Base-by-base conservation (phyloP, 2,113 vertebrate species). In the Alethe diademata region DNA sequence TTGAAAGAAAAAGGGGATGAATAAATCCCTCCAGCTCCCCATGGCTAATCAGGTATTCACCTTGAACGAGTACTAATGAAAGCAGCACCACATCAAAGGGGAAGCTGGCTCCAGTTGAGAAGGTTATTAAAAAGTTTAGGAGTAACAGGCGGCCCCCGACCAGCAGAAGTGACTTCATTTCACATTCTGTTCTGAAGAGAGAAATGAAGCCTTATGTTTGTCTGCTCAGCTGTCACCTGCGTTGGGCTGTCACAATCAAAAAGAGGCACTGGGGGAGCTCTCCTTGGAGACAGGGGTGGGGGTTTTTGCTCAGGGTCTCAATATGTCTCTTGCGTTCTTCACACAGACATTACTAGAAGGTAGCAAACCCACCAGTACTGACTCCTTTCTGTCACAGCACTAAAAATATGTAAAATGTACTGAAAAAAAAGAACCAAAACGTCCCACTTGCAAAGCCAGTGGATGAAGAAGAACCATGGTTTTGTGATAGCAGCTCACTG, bases 41-140 rank as follows among this genome's bases (percentile, higher is more conserved):
- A 11, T 53, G 45, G 82, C 72, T 92, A 84, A 96, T 95, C 88
- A 96, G 82, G 43, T 56, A 95, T 96, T 86, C 85, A 72, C 82
- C 90, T 84, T 78, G 78, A 92, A 83, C 1, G 2, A 86, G 51
- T 23, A 74, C 60, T 94, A 78, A 88, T 72, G 88, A 88, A 81
- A 83, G 48, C 66, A 93, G 88, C 75, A 69, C 82, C 76, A 74
- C 86, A 94, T 96, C 92, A 97, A 94, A 96, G 71, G 60, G 23
- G 22, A 72, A 74, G 14, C 36, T 78, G 95, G 69, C 82, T 93
- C 90, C 72, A 86, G 53, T 85, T 2, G 38, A 86, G 93, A 80
- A 91, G 47, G 60, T 92, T 88, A 78, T 95, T 93, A 54, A 93
- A 92, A 93, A 88, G 65, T 84, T 73, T 53, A 88, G 74, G 36